phyloP scores from a whole-genome alignment of 2,113 vertebrate genomes.

The Mixornis gularis region DNA sequence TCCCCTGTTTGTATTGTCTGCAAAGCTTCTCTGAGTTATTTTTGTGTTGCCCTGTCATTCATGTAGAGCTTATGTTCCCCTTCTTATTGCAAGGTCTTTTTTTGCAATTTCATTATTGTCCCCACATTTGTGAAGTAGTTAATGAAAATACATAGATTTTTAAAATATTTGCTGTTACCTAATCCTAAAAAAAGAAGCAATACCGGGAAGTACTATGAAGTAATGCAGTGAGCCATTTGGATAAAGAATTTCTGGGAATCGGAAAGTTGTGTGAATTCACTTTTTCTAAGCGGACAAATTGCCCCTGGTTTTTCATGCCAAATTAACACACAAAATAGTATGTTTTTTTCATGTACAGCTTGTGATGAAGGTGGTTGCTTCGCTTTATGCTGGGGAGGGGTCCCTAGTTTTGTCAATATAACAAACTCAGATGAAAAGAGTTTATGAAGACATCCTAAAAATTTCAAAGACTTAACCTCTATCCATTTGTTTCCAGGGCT shows the following conservation, averaged over 20 bases:
- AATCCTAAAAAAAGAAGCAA: neutral
- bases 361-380: neutral
- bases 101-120: neutral
- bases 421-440: neutral
- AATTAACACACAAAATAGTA: neutral
- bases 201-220: neutral
- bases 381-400: neutral
- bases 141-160: neutral
- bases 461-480: neutral
- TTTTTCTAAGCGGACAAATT: neutral
- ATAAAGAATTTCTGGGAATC: neutral
- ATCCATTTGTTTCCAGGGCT: neutral
- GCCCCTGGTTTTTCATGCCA: neutral
- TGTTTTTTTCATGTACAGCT: neutral
- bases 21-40: neutral
- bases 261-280: neutral
- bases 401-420: neutral
- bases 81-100: neutral
- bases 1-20: neutral
- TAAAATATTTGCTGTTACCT: neutral
- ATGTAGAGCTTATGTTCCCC: neutral
- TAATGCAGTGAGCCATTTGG: neutral
- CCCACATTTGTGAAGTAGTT: neutral
- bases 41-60: neutral
- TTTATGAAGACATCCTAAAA: neutral